A percentile compares a stretch with the other conserved stretches of the same genome.
Conservation (phyloP, 2,797 vertebrate species). For the Gouania willdenowi region DNA sequence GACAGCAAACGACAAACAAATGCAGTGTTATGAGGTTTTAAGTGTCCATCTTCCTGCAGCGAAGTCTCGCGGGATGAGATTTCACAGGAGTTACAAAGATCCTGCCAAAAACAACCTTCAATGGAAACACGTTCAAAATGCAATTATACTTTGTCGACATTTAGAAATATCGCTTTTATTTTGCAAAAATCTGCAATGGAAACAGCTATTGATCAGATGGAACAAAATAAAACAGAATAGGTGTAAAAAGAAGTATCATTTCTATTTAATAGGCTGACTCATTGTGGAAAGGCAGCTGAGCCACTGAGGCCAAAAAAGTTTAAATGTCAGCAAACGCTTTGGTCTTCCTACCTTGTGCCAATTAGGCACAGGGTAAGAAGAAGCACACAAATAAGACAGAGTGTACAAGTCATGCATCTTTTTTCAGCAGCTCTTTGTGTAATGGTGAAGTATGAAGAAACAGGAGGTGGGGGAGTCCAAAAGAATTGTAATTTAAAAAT, state of each 20-base stretch:
- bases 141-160: too few relatives aligned
- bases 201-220: too few relatives aligned
- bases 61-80: too few relatives aligned
- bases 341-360: constrained; percentile 58
- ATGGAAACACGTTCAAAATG: too few relatives aligned
- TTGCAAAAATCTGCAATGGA: too few relatives aligned
- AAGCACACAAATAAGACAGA: constrained; percentile 31
- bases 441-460: constrained; percentile 18
- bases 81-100: too few relatives aligned
- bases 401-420: constrained; percentile 33
- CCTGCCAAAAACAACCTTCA: too few relatives aligned
- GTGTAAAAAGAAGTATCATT: constrained; percentile 18
- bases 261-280: constrained; percentile 57
- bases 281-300: constrained; percentile 26
- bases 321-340: constrained; percentile 68
- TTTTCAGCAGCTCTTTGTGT: constrained; percentile 21
- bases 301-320: constrained; percentile 47
- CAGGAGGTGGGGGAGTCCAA: constrained; percentile 18
- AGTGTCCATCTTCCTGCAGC: too few relatives aligned
- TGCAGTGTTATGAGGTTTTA: too few relatives aligned
- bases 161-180: too few relatives aligned
- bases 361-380: constrained; percentile 47
- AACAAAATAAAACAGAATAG: not conserved
- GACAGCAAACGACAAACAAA: too few relatives aligned
- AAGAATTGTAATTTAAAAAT: too few relatives aligned